phyloP scores from a whole-genome alignment of 1,140 invertebrate species.

The Varroa destructor region DNA sequence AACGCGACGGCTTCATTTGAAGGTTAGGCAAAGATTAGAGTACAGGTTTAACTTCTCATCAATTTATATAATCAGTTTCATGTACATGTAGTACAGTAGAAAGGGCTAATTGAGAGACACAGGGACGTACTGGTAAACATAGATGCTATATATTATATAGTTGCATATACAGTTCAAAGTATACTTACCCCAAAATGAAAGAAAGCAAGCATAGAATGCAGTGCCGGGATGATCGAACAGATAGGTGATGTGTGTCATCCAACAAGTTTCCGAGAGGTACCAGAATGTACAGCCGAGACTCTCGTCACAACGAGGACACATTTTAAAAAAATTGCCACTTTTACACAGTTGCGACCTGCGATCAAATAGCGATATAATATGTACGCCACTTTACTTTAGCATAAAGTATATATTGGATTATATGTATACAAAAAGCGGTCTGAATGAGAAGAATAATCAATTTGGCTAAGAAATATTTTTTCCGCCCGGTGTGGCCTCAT shows the following conservation, averaged over 20 bases:
- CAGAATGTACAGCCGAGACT: constrained; percentile 53
- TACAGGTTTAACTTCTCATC: constrained; percentile 29
- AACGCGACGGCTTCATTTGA: constrained; percentile 65
- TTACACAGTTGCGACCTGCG: constrained; percentile 42
- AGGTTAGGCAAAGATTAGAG: too few relatives aligned
- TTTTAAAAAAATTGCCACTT: constrained; percentile 43
- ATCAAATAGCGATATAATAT: constrained; percentile 27
- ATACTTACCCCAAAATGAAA: constrained; percentile 57
- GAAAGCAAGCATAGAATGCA: constrained; percentile 59
- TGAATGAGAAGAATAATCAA: neutral
- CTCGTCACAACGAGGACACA: constrained; percentile 66
- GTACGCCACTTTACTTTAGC: neutral
- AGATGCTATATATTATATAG: too few relatives aligned
- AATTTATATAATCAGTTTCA: neutral
- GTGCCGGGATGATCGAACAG: constrained; percentile 62
- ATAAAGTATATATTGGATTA: neutral
- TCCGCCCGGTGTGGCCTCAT: too few relatives aligned
- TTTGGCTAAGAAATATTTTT: neutral
- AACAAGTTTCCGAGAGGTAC: constrained; percentile 55
- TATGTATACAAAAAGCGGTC: neutral
- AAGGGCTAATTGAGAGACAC: neutral
- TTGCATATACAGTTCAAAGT: neutral
- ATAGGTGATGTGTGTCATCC: constrained; percentile 53
- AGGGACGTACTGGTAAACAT: too few relatives aligned
- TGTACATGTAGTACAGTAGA: constrained; percentile 23